phyloP scores from a whole-genome alignment of 1,140 invertebrate species.

The Meteorus sp. region DNA sequence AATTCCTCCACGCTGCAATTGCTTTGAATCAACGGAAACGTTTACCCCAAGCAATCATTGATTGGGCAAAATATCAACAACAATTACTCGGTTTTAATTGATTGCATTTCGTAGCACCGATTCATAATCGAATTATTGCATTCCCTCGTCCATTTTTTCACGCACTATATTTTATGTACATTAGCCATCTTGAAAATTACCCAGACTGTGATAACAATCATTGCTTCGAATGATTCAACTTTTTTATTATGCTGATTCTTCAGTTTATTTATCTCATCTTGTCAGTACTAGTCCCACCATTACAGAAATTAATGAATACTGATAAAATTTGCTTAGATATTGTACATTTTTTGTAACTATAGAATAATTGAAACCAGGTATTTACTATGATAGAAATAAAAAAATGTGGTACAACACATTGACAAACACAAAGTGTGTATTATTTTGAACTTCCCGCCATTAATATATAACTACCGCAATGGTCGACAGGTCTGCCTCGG shows the following conservation, averaged over 20 bases:
- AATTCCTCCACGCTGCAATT: conserved; percentile 64
- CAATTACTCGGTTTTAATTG: conserved; percentile 40
- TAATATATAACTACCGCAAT: background rate
- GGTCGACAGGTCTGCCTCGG: background rate
- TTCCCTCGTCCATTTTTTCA: background rate
- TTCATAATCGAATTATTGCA: background rate
- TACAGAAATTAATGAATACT: no score
- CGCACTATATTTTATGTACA: background rate
- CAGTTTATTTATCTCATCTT: background rate
- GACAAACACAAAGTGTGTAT: no score
- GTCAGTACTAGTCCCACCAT: no score
- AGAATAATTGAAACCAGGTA: background rate
- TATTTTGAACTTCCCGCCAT: no score
- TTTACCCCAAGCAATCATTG: conserved; percentile 49
- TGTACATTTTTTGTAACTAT: background rate
- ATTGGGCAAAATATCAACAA: conserved; percentile 57
- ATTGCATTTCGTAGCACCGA: background rate
- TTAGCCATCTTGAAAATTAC: background rate
- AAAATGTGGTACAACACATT: no score
- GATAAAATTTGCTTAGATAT: background rate
- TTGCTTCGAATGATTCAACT: background rate
- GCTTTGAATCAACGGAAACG: conserved; percentile 56
- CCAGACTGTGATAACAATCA: conserved; percentile 13
- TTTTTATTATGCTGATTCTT: background rate
- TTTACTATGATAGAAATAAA: background rate